phyloP scores from a whole-genome alignment of 2,113 vertebrate genomes.

The Tautogolabrus adspersus region DNA sequence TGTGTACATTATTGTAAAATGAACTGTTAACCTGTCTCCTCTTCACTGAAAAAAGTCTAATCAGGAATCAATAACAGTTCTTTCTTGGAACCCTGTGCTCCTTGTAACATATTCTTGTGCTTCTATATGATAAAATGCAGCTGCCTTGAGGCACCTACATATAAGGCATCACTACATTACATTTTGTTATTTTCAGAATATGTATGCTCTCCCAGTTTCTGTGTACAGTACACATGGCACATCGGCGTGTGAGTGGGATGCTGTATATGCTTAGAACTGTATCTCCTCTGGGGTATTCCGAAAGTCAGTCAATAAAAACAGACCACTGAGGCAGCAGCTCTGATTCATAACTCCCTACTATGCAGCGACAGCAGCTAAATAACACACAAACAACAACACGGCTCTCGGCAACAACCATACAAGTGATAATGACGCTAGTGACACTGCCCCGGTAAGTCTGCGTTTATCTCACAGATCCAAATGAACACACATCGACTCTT shows the following conservation, averaged over 20 bases:
- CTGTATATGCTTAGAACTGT: conserved; percentile 53
- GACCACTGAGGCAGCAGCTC: conserved; percentile 63
- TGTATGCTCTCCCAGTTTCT: neutral
- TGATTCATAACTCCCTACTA: conserved; percentile 70
- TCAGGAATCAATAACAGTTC: neutral
- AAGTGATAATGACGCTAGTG: conserved; percentile 11
- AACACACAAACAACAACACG: conserved; percentile 27
- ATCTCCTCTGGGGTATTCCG: conserved; percentile 66
- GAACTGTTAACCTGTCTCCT: neutral
- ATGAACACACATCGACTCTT: neutral
- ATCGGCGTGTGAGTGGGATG: conserved; percentile 30
- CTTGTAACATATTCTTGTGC: no score
- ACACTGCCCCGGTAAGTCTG: neutral
- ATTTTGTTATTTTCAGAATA: conserved; percentile 9
- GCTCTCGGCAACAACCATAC: conserved; percentile 24
- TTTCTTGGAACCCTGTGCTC: neutral
- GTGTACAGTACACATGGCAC: conserved; percentile 16
- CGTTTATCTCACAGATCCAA: neutral
- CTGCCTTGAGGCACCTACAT: no score
- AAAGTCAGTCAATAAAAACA: conserved; percentile 77
- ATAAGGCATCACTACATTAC: neutral
- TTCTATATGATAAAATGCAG: no score
- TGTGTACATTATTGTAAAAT: no score
- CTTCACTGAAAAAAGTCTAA: neutral
- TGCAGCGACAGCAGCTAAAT: conserved; percentile 52